These are phyloP conservation scores for Onchidella celtica DNA, from an alignment of 2,888 invertebrate species.

Conservation along the genomic window DNA sequence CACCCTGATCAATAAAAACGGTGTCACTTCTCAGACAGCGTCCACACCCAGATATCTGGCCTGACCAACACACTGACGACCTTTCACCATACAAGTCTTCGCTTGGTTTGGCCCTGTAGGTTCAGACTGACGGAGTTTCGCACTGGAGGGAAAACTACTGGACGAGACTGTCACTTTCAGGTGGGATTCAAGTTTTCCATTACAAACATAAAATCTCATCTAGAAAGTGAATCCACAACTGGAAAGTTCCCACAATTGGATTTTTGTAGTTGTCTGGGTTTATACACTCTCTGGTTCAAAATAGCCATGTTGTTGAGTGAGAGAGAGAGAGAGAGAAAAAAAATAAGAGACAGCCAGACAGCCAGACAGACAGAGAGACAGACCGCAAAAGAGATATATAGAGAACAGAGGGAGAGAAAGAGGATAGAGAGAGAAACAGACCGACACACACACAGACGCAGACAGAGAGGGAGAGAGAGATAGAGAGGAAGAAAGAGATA, in stretches of 20 bases:
- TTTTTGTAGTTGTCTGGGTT: background rate
- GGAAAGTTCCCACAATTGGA: too few relatives aligned
- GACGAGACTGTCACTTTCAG: background rate
- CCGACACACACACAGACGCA: too few relatives aligned
- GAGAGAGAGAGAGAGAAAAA: background rate
- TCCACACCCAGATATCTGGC: background rate
- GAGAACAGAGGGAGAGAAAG: background rate
- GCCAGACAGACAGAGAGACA: background rate
- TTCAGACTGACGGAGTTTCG: background rate
- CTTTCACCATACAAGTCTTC: background rate
- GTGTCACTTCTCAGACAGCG: background rate
- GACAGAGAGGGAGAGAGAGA: constrained; percentile 1
- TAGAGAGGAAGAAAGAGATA: background rate
- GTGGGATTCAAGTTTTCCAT: too few relatives aligned
- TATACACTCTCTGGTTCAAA: background rate
- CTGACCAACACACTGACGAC: background rate
- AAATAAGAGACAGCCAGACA: background rate
- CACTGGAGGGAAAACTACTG: background rate
- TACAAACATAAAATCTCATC: too few relatives aligned
- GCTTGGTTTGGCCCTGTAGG: background rate
- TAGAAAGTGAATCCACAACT: too few relatives aligned
- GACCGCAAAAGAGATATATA: background rate
- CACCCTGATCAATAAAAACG: too few relatives aligned
- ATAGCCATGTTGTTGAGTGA: background rate
- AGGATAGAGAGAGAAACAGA: too few relatives aligned